These are phyloP conservation scores for Drosophila saltans DNA, from an alignment of 1,140 invertebrate genomes.

Conservation along the genomic window DNA sequence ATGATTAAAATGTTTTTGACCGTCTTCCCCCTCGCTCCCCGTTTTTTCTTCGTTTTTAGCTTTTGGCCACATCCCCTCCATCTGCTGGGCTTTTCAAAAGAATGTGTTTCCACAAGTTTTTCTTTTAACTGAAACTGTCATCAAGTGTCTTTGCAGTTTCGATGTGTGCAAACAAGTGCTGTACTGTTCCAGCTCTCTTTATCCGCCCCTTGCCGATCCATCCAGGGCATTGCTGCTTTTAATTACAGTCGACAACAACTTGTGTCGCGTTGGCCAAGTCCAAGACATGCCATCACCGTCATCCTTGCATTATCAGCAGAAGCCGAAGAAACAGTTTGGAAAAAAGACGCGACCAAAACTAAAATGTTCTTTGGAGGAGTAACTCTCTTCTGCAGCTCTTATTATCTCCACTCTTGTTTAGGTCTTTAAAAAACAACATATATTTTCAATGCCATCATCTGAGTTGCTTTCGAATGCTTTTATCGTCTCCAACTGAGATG, in stretches of 20 bases:
- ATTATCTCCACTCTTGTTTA: background rate
- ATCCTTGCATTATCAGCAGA: slow-evolving; percentile 71
- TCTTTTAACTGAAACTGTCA: slow-evolving; percentile 79
- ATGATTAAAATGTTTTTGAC: slow-evolving; percentile 72
- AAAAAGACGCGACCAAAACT: slow-evolving; percentile 1
- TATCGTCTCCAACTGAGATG: slow-evolving; percentile 39
- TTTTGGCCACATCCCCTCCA: slow-evolving; percentile 1
- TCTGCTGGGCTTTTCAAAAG: slow-evolving; percentile 25
- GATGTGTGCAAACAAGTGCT: slow-evolving; percentile 78
- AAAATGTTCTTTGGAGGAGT: background rate
- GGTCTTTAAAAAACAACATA: background rate
- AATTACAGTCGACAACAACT: slow-evolving; percentile 75
- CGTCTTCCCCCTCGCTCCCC: background rate
- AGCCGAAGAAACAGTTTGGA: slow-evolving; percentile 26
- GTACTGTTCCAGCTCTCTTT: background rate
- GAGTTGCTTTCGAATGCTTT: slow-evolving; percentile 67
- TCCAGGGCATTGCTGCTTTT: slow-evolving; percentile 60
- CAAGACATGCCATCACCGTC: slow-evolving; percentile 62
- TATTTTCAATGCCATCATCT: slow-evolving; percentile 49
- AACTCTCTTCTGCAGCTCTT: background rate
- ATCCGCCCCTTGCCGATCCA: slow-evolving; percentile 24
- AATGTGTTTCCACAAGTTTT: slow-evolving; percentile 63
- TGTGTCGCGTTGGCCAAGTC: slow-evolving; percentile 45
- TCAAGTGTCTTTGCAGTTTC: slow-evolving; percentile 77
- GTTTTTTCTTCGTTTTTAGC: background rate